A percentile compares a stretch with the other conserved stretches of the same genome.
Evolutionary conservation across 2,797 vertebrate species (phyloP).

Genomic region (Channa striata): DNA sequence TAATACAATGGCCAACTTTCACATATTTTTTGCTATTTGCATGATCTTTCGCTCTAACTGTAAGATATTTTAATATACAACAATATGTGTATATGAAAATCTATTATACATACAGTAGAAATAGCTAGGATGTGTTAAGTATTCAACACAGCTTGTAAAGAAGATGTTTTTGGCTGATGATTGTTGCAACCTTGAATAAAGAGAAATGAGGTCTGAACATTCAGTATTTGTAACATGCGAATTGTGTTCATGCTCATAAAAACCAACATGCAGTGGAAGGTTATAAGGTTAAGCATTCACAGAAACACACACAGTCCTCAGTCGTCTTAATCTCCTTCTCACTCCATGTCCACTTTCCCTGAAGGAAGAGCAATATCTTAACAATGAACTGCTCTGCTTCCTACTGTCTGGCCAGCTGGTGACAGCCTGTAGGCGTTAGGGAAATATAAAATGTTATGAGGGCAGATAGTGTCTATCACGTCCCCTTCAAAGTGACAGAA

Average conservation of each 20-base stretch:
- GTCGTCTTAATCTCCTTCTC: slow-evolving; percentile 24
- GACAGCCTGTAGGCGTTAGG: slow-evolving; percentile 53
- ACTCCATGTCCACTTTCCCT: slow-evolving; percentile 21
- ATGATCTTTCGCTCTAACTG: slow-evolving; percentile 3
- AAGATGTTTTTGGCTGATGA: not conserved
- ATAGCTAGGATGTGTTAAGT: not conserved
- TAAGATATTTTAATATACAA: not conserved
- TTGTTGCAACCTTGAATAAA: slow-evolving; percentile 8
- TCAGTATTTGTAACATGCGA: slow-evolving; percentile 45
- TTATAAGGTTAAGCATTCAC: slow-evolving; percentile 24
- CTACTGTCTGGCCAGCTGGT: slow-evolving; percentile 31
- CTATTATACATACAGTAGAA: not conserved
- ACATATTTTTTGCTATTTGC: not conserved
- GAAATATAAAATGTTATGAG: slow-evolving; percentile 60
- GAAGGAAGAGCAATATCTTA: slow-evolving; percentile 35
- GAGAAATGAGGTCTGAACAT: slow-evolving; percentile 67
- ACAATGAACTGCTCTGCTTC: slow-evolving; percentile 32
- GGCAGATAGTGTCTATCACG: slow-evolving; percentile 56
- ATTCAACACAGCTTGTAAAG: not conserved
- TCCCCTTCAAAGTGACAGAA: slow-evolving; percentile 43
- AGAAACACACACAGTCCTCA: slow-evolving; percentile 12
- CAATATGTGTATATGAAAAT: not conserved
- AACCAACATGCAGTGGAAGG: slow-evolving; percentile 45
- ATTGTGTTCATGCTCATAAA: slow-evolving; percentile 41
- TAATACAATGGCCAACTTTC: too few relatives aligned